These are phyloP conservation scores for Rhyacophila brunnea DNA, from an alignment of 1,140 invertebrate genomes.

Conservation along the genomic window DNA sequence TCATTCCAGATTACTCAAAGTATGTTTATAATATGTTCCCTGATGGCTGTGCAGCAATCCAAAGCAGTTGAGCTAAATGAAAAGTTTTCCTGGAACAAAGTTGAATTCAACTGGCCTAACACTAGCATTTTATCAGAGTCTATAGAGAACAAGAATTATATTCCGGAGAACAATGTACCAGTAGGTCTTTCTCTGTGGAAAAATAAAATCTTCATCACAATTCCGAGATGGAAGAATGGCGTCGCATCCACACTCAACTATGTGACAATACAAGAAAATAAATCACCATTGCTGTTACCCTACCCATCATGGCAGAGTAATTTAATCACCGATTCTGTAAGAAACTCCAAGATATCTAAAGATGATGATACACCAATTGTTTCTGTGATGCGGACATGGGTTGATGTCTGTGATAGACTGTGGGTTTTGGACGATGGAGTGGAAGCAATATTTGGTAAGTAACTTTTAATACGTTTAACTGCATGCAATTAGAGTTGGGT, in stretches of 20 bases:
- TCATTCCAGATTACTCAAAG: too few relatives aligned
- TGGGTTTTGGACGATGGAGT: constrained; percentile 66
- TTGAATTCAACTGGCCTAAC: constrained; percentile 68
- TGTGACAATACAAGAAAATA: constrained; percentile 46
- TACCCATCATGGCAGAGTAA: constrained; percentile 71
- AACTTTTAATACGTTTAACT: too few relatives aligned
- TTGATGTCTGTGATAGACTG: constrained; percentile 62
- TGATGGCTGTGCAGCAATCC: background rate
- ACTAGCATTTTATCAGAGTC: constrained; percentile 59
- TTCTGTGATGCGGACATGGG: constrained; percentile 57
- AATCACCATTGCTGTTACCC: constrained; percentile 61
- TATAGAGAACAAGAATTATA: constrained; percentile 53
- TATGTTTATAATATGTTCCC: background rate
- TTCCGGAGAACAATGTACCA: constrained; percentile 59
- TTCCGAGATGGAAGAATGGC: constrained; percentile 59
- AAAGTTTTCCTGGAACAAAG: constrained; percentile 66
- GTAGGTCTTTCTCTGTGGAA: constrained; percentile 58
- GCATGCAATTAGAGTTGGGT: too few relatives aligned
- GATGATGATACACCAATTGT: constrained; percentile 41
- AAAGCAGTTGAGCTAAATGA: constrained; percentile 47
- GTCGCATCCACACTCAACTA: constrained; percentile 56
- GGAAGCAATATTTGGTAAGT: constrained; percentile 55
- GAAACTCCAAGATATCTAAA: background rate
- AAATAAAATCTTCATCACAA: constrained; percentile 61
- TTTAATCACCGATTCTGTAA: constrained; percentile 43